These are phyloP conservation scores for Andrena dorsata DNA, from an alignment of 2,888 invertebrate genomes.

Conservation along the genomic window DNA sequence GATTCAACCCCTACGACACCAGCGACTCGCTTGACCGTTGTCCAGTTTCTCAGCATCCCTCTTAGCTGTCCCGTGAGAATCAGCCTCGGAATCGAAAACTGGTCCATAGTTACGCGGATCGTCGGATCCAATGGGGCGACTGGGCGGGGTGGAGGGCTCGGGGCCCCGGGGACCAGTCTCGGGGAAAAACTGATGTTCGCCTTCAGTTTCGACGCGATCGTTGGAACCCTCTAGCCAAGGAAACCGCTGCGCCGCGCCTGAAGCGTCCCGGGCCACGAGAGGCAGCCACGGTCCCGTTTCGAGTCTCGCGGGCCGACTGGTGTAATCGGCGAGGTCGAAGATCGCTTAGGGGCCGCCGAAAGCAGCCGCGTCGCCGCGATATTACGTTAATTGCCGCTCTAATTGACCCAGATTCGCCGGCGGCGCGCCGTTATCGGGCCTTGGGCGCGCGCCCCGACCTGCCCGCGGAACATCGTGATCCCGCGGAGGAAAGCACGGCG, in stretches of 20 bases:
- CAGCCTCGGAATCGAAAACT: slow-evolving; percentile 77
- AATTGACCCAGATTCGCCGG: slow-evolving; percentile 57
- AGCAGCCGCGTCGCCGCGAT: slow-evolving; percentile 27
- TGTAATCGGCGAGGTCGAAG: slow-evolving; percentile 30
- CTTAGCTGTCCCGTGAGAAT: slow-evolving; percentile 75
- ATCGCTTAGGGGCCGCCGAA: slow-evolving; percentile 32
- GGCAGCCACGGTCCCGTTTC: not conserved
- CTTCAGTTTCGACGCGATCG: slow-evolving; percentile 56
- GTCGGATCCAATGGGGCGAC: slow-evolving; percentile 57
- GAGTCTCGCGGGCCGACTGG: too few species aligned
- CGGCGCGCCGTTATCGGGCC: slow-evolving; percentile 39
- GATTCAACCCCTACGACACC: slow-evolving; percentile 74
- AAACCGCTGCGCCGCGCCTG: not conserved
- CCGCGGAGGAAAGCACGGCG: not conserved
- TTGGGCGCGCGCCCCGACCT: slow-evolving; percentile 26
- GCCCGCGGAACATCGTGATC: not conserved
- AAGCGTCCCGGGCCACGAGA: not conserved
- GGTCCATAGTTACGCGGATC: slow-evolving; percentile 81
- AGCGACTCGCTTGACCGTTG: slow-evolving; percentile 81
- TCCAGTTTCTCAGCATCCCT: slow-evolving; percentile 83
- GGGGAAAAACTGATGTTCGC: slow-evolving; percentile 40
- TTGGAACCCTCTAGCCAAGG: slow-evolving; percentile 13
- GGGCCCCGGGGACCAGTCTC: slow-evolving; percentile 21
- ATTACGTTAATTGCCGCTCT: slow-evolving; percentile 61
- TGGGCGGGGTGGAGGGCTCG: slow-evolving; percentile 41